A percentile compares a stretch with the other conserved stretches of the same genome.
phyloP scores from a whole-genome alignment of 2,797 vertebrate genomes.

The Myripristis jacobus region DNA sequence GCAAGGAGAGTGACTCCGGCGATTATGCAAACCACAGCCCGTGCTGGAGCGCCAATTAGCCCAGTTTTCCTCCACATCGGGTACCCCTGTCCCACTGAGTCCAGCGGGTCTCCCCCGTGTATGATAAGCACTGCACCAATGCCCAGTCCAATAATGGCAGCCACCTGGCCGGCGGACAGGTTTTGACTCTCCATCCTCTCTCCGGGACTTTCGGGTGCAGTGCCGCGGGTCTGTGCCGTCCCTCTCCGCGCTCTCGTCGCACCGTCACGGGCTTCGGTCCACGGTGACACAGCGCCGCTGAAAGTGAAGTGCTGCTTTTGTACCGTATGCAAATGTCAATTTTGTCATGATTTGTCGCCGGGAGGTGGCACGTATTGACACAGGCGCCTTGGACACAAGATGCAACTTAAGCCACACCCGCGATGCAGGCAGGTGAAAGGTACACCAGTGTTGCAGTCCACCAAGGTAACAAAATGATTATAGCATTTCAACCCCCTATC shows the following conservation, averaged over 20 bases:
- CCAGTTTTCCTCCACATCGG: slow-evolving; percentile 62
- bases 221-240: not conserved
- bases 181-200: slow-evolving; percentile 18
- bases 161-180: slow-evolving; percentile 45
- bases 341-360: not conserved
- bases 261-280: not conserved
- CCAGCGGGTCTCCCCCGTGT: slow-evolving; percentile 54
- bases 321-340: not conserved
- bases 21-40: slow-evolving; percentile 58
- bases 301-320: too few species aligned
- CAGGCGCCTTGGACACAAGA: slow-evolving; percentile 29
- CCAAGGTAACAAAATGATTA: too few species aligned
- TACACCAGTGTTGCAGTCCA: too few species aligned
- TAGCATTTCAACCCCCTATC: too few species aligned
- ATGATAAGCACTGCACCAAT: slow-evolving; percentile 58
- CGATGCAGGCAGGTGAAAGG: slow-evolving; percentile 27
- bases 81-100: slow-evolving; percentile 25
- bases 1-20: slow-evolving; percentile 59
- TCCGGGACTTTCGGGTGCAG: too few species aligned
- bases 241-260: not conserved
- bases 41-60: slow-evolving; percentile 40
- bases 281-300: not conserved
- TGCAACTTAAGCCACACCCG: slow-evolving; percentile 42
- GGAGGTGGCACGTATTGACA: not conserved
- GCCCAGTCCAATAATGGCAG: slow-evolving; percentile 49